Evolutionary conservation across 2,113 vertebrate genomes (phyloP).

Genomic region (Notiomystis cincta): DNA sequence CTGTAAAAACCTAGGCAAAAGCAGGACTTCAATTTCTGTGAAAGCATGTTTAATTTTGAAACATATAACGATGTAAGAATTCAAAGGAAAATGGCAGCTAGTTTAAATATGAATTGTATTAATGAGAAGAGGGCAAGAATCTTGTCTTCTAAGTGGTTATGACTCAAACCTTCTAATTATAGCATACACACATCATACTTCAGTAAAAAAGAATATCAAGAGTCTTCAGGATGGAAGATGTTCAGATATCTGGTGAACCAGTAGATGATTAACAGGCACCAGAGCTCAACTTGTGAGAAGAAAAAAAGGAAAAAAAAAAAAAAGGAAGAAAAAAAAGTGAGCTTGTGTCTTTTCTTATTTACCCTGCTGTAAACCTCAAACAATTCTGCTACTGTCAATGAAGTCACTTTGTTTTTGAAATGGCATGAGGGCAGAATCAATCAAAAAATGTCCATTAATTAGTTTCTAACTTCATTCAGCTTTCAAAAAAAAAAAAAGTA

Average conservation of each 20-base stretch:
- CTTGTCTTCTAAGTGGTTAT: constrained; percentile 42
- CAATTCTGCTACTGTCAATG: neutral
- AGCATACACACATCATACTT: neutral
- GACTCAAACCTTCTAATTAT: constrained; percentile 58
- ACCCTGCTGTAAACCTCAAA: neutral
- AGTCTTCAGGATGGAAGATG: neutral
- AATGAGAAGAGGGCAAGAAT: constrained; percentile 36
- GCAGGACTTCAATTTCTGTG: neutral
- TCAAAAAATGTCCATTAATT: neutral
- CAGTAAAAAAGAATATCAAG: neutral
- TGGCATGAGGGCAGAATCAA: neutral
- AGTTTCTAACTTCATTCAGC: neutral
- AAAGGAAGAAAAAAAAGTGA: neutral
- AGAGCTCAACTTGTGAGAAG: neutral
- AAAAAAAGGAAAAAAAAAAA: too few species aligned
- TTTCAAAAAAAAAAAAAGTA: neutral
- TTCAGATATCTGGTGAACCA: neutral
- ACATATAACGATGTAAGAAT: neutral
- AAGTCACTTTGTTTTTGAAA: neutral
- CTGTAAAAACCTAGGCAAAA: neutral
- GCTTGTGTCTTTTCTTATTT: neutral
- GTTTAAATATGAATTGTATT: constrained; percentile 66
- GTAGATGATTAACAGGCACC: neutral
- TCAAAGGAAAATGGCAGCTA: constrained; percentile 23
- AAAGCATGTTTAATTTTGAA: constrained; percentile 39